Percentiles rank a stretch among this genome's conserved stretches.
Evolutionary conservation across 2,888 invertebrate genomes (phyloP).

Genomic region (Acrobasis suavella): DNA sequence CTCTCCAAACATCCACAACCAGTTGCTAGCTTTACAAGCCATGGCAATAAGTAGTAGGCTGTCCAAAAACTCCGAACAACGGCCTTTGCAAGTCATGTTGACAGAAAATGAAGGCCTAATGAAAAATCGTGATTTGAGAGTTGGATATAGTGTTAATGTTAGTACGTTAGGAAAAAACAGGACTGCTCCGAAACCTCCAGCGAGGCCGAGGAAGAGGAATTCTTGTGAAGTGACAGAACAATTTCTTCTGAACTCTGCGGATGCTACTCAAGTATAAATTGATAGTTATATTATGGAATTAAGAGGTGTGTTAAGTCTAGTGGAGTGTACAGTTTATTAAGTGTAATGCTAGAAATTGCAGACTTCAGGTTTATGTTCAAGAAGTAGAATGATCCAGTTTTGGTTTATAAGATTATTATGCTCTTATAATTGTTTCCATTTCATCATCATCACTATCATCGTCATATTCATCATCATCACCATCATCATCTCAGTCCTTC

Average conservation of each 20-base stretch:
- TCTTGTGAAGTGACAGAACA: constrained; percentile 86
- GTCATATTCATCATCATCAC: too few relatives aligned
- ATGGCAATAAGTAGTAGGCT: constrained; percentile 53
- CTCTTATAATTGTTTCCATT: too few relatives aligned
- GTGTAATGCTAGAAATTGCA: neutral
- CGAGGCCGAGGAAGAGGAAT: constrained; percentile 88
- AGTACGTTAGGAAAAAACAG: constrained; percentile 61
- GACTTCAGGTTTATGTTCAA: too few relatives aligned
- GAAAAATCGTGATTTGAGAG: constrained; percentile 53
- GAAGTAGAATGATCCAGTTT: too few relatives aligned
- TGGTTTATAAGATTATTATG: too few relatives aligned
- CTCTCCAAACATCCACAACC: constrained; percentile 78
- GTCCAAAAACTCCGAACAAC: constrained; percentile 57
- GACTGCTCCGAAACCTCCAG: constrained; percentile 90
- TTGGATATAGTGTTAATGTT: constrained; percentile 62
- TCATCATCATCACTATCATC: too few relatives aligned
- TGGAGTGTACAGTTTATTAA: neutral
- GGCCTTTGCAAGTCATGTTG: constrained; percentile 63
- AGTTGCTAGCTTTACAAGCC: constrained; percentile 70
- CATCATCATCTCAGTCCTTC: too few relatives aligned
- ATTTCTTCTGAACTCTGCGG: constrained; percentile 90
- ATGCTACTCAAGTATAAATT: constrained; percentile 91
- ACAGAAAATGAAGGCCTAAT: constrained; percentile 63
- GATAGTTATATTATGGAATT: neutral
- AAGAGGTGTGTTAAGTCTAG: neutral